A percentile compares a stretch with the other conserved stretches of the same genome.
Conservation (phyloP, 2,888 invertebrate genomes). For the Cheilosia grossa region DNA sequence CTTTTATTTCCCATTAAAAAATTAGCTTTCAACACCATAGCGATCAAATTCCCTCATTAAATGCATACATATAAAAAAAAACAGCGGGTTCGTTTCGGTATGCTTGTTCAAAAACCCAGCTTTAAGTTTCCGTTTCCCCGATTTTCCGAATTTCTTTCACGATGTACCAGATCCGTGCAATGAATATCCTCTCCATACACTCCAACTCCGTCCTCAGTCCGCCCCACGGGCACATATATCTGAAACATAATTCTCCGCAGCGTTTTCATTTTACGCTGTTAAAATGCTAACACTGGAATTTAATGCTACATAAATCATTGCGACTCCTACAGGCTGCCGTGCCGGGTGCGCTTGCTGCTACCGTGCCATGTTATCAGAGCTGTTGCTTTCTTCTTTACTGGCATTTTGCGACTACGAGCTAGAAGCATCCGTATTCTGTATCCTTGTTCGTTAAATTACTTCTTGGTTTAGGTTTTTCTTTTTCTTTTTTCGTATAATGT, state of each 20-base stretch:
- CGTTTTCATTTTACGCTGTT: slow-evolving; percentile 75
- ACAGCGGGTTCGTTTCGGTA: neutral
- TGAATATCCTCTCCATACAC: slow-evolving; percentile 51
- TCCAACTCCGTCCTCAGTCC: neutral
- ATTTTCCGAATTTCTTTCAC: slow-evolving; percentile 18
- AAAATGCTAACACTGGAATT: slow-evolving; percentile 76
- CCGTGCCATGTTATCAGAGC: slow-evolving; percentile 41
- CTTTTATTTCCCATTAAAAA: slow-evolving; percentile 30
- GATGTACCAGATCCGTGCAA: slow-evolving; percentile 51
- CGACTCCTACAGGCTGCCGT: slow-evolving; percentile 77
- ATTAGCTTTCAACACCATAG: slow-evolving; percentile 40
- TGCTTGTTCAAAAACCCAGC: slow-evolving; percentile 3
- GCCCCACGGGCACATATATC: slow-evolving; percentile 48
- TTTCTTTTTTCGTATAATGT: slow-evolving; percentile 12
- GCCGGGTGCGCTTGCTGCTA: slow-evolving; percentile 52
- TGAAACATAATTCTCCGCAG: slow-evolving; percentile 67
- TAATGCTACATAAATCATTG: slow-evolving; percentile 77
- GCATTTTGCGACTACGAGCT: neutral
- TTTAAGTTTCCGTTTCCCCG: slow-evolving; percentile 29
- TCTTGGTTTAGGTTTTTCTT: slow-evolving; percentile 45
- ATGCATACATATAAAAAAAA: slow-evolving; percentile 31
- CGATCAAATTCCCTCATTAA: slow-evolving; percentile 58
- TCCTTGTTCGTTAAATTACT: slow-evolving; percentile 62
- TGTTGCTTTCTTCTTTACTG: slow-evolving; percentile 47
- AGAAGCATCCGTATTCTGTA: slow-evolving; percentile 27